Base-by-base conservation (phyloP, 2,888 invertebrate genomes). In the Amiota mariae region DNA sequence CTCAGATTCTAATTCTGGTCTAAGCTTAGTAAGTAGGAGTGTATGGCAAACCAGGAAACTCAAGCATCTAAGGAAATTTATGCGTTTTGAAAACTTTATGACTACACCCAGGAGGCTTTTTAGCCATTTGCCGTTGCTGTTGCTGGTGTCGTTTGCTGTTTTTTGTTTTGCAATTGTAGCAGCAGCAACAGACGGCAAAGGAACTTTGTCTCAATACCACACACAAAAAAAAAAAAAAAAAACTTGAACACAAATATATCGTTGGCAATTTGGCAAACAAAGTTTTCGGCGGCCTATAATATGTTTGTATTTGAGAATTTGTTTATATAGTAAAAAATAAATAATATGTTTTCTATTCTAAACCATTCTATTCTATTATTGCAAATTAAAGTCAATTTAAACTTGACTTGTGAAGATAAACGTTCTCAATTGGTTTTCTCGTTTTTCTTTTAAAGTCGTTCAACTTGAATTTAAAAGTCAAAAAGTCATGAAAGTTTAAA, bases 31-130 rank as follows among this genome's bases (percentile, higher is more conserved):
- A 36, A 36, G 36, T 36, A 36, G 2, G 36, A 36, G 36, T 36
- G n/a, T n/a, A 2, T 54, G 54, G 59, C 59, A 18, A 59, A 59
- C 18, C 59, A 59, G 8, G 59, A 20, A 20, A 8, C 36, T 3
- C 47, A 11, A 13, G 72, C 78, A 59, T 46, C 75, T 66, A 48
- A 76, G 66, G 47, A 76, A 75, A 81, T 82, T 82, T 85, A 85
- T 87, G 83, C 76, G 79, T 80, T 81, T 80, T 72, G 61, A 71
- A 87, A 86, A 85, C 72, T 85, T 87, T 80, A 48, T 75, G 77
- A 87, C 76, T 80, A 78, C 80, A 77, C 87, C 87, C 85, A 74
- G 71, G 81, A 85, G 85, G 73, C 73, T 77, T 84, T 85, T 80
- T 75, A 77, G 79, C 76, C 75, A 72, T 24, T 63, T 59, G 59